Conservation (phyloP, 2,113 vertebrate genomes). For the Chunga burmeisteri region DNA sequence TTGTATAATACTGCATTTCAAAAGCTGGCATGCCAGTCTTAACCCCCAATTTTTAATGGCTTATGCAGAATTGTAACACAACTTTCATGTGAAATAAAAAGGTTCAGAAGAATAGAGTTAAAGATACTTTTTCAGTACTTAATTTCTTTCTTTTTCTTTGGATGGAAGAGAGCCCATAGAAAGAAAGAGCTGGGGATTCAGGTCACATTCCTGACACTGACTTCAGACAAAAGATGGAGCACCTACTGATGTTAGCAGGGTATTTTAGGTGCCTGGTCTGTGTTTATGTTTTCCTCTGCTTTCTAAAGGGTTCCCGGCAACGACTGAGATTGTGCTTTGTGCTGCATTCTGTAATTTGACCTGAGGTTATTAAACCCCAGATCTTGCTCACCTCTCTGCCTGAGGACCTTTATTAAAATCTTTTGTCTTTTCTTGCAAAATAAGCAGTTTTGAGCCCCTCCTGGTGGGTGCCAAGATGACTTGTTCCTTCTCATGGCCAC, state of each 20-base stretch:
- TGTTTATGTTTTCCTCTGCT: neutral
- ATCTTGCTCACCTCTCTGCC: neutral
- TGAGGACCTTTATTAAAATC: neutral
- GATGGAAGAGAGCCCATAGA: neutral
- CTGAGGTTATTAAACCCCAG: neutral
- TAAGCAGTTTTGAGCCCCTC: neutral
- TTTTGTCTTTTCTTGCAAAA: neutral
- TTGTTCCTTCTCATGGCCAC: neutral
- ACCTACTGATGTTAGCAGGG: neutral
- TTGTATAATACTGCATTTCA: neutral
- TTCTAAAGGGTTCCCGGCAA: neutral
- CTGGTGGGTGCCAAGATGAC: neutral
- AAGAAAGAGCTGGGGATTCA: neutral
- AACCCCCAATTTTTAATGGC: neutral
- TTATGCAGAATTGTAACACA: neutral
- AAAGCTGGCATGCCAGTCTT: neutral
- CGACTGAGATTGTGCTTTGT: neutral
- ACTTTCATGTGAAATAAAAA: neutral
- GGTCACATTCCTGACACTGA: neutral
- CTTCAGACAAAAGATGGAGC: neutral
- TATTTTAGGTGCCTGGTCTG: neutral
- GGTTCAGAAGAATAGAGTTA: neutral
- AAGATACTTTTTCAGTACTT: neutral
- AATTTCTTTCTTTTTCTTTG: neutral
- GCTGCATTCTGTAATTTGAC: conserved; percentile 1